Percentiles rank a stretch among this genome's conserved stretches.
phyloP scores from a whole-genome alignment of 2,888 invertebrate species.

The Aphodius sticticus region DNA sequence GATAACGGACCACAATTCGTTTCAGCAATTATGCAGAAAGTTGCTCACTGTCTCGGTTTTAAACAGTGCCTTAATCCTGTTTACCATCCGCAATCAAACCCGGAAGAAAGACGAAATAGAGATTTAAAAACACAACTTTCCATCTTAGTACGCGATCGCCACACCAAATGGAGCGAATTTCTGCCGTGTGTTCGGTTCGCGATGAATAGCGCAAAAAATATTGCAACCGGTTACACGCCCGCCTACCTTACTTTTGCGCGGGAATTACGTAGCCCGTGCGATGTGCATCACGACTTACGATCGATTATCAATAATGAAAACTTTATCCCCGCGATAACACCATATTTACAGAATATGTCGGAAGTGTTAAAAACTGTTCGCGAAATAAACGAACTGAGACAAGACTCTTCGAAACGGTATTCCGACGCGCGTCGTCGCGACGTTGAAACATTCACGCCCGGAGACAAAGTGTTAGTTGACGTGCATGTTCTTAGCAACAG shows the following conservation, averaged over 20 bases:
- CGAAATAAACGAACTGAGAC: slow-evolving; percentile 23
- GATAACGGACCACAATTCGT: slow-evolving; percentile 35
- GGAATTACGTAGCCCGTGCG: slow-evolving; percentile 44
- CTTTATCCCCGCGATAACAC: slow-evolving; percentile 35
- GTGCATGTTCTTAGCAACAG: slow-evolving; percentile 13
- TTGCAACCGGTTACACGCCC: slow-evolving; percentile 42
- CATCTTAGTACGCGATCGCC: slow-evolving; percentile 43
- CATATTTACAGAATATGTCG: slow-evolving; percentile 4
- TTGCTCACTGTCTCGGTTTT: neutral
- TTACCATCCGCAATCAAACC: slow-evolving; percentile 53
- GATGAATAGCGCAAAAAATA: slow-evolving; percentile 44
- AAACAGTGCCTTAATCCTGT: slow-evolving; percentile 38
- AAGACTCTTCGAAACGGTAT: slow-evolving; percentile 29
- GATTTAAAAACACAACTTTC: slow-evolving; percentile 48
- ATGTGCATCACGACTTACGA: slow-evolving; percentile 29
- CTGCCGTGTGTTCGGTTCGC: slow-evolving; percentile 46
- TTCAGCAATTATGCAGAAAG: slow-evolving; percentile 21
- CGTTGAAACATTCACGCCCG: neutral
- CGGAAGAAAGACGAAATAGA: slow-evolving; percentile 49
- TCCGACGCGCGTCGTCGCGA: neutral
- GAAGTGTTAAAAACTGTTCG: slow-evolving; percentile 6
- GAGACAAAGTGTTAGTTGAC: slow-evolving; percentile 6
- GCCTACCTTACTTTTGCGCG: slow-evolving; percentile 48
- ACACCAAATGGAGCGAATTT: slow-evolving; percentile 42
- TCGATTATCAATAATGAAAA: slow-evolving; percentile 32